Base-by-base conservation (phyloP, 2,888 invertebrate genomes). In the Tuberolachnus salignus region DNA sequence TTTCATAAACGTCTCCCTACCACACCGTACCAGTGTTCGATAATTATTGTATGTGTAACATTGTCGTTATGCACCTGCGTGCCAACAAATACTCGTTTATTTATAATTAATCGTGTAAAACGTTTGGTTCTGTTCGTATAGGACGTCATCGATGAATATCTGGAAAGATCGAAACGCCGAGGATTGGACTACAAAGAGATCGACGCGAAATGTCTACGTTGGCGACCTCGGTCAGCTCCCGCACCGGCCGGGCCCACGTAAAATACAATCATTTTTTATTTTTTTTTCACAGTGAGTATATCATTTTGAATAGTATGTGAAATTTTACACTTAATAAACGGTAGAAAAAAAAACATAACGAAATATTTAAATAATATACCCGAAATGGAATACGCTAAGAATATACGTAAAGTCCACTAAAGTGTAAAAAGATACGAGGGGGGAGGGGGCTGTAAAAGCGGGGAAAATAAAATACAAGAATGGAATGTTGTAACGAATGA, bases 121-220 rank as follows among this genome's bases (percentile, higher is more conserved):
- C 19, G 9, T 61, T 51, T 49, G 42, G 51, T 42, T 61, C 23
- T 80, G 42, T 63, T 75, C 23, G 42, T 88, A 4, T 34, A 95
- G 92, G 97, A 97, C 86, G 93, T 97, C 81, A 89, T 97, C 83
- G 97, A 97, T 84, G 97, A 97, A 84, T 95, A 94, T 86, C 90
- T 92, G 80, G 93, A 95, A 75, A 91, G 95, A 75, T 92, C 92
- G 82, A 90, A 92, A 84, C 89, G 91, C 70, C 88, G 92, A 55
- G 92, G 92, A 61, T 85, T 88, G 26, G 91, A 93, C 84, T 91
- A 93, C 84, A 94, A 94, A 85, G 92, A 92, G 87, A 95, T 97
- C 84, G 97, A 97, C 87, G 90, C 92, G 74, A 87, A 89, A 83
- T 94, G 92, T 87, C 89, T 97, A 85, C 91, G 93, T 84, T 97